These are phyloP conservation scores for Euglossa dilemma DNA, from an alignment of 1,140 invertebrate species.

Conservation along the genomic window DNA sequence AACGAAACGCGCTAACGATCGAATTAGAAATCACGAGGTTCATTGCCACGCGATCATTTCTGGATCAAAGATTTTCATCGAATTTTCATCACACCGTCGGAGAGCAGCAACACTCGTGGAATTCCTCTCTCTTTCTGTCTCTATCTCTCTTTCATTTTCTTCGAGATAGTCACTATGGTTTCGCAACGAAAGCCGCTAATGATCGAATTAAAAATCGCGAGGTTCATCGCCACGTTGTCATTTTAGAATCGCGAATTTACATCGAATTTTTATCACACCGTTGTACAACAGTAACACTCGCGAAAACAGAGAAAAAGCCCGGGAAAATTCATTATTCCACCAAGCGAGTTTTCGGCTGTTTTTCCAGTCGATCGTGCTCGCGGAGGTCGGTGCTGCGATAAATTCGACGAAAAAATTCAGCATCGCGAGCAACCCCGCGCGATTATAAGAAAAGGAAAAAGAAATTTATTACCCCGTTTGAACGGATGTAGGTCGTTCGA, in stretches of 20 bases:
- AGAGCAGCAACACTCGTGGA: background rate
- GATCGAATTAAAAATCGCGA: background rate
- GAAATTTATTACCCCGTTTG: background rate
- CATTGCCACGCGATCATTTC: background rate
- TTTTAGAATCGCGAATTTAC: constrained; percentile 8
- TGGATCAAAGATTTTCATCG: constrained; percentile 13
- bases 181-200: constrained; percentile 25
- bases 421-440: too few relatives aligned
- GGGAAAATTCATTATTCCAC: constrained; percentile 4
- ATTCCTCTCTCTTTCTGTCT: too few relatives aligned
- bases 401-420: constrained; percentile 1
- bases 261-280: background rate
- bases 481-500: background rate
- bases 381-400: background rate
- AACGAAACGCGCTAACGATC: constrained; percentile 39
- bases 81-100: too few relatives aligned
- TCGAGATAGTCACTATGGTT: background rate
- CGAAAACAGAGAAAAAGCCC: background rate
- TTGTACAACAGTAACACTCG: background rate
- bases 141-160: too few relatives aligned
- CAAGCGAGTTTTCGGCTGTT: background rate
- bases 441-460: constrained; percentile 7
- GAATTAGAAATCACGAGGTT: constrained; percentile 43
- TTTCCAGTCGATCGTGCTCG: background rate
- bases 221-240: too few relatives aligned